These are phyloP conservation scores for Bilobella aurantiaca DNA, from an alignment of 1,140 invertebrate species.

Conservation along the genomic window DNA sequence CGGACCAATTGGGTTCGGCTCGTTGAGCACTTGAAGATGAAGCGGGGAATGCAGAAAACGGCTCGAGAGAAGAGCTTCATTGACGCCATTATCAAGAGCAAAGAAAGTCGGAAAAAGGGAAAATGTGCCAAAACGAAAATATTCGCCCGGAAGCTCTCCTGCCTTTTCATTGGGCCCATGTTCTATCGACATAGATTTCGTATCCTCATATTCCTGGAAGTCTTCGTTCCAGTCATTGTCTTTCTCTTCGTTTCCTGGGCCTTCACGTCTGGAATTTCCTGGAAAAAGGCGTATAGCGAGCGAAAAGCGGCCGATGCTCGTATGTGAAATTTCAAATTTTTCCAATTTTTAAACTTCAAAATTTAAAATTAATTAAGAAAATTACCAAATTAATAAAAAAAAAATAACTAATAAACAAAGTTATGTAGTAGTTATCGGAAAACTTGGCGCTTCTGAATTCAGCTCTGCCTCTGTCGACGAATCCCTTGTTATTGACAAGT, in stretches of 20 bases:
- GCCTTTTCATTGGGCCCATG: not conserved
- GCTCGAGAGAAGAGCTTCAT: not conserved
- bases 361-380: too few species aligned
- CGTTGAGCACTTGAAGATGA: not conserved
- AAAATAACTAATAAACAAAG: too few species aligned
- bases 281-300: not conserved
- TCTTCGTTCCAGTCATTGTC: not conserved
- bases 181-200: not conserved
- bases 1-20: not conserved
- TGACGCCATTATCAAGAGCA: not conserved
- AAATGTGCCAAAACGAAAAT: not conserved
- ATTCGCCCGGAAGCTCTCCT: not conserved
- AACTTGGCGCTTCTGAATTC: too few species aligned
- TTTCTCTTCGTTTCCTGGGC: not conserved
- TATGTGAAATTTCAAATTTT: too few species aligned
- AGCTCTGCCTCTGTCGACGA: not conserved
- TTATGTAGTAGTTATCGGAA: too few species aligned
- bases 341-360: too few species aligned
- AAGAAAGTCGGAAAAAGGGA: not conserved
- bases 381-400: too few species aligned
- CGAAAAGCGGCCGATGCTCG: not conserved
- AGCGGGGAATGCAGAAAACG: not conserved
- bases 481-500: not conserved
- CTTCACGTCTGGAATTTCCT: not conserved
- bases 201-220: not conserved